Base-by-base conservation (phyloP, 1,140 invertebrate genomes). In the Danaus melanippus region DNA sequence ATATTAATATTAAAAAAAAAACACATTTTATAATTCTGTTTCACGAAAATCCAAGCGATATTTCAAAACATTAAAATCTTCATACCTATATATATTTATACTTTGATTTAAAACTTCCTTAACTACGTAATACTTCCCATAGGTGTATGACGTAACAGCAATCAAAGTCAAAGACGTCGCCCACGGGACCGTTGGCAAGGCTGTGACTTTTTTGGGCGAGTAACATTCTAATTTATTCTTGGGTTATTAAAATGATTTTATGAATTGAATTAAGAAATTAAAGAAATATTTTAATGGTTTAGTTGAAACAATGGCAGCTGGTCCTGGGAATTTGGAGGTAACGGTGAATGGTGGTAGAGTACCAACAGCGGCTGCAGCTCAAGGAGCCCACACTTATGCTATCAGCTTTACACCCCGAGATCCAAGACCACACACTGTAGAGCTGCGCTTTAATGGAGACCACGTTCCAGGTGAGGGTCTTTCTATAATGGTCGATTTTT, bases 251-350 rank as follows among this genome's bases (percentile, higher is more conserved):
- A 12, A 40, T 47, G 10, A 56, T 40, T 47, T 10, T 11, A 10
- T 49, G 48, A 47, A 32, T 32, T 32, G 21, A 32, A 32, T 32
- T 32, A 32, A 32, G 21, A 32, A 32, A 32, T 32, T 32, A 32
- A 32, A 32, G 21, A 32, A 32, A 32, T 32, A 7, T 32, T 50
- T 53, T 56, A 8, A 46, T 12, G 17, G 52, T 12, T 12, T 74
- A 97, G 98, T 99, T 64, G 97, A 99, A 88, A 98, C 97, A 9
- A 95, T 95, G 76, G 94, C 97, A 86, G 97, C 97, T 21, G 98
- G 98, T 21, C 89, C 96, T 92, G 98, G 98, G 9, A 98, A 98
- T 85, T 85, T 99, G 45, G 98, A 99, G 84, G 97, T 99, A 32
- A 97, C 96, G 0, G 97, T 99, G 2, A 98, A 98, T 69, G 96